Base-by-base conservation (phyloP, 2,797 vertebrate species). In the Tachyglossus aculeatus region DNA sequence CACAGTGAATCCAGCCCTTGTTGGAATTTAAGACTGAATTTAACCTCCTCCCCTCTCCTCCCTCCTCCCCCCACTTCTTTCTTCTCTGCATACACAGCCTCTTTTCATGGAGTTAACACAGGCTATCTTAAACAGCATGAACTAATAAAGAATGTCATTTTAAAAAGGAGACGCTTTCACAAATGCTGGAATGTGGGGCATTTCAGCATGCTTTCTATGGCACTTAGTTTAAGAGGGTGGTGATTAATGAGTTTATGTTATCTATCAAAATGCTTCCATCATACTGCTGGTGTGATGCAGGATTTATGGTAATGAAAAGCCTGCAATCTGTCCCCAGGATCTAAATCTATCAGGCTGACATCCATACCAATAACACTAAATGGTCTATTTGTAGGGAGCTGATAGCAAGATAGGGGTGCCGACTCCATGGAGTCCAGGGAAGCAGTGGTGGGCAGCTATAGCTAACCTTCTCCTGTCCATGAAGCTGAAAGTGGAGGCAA, bases 231-330 rank as follows among this genome's bases (percentile, higher is more conserved):
- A 81, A 84, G 53, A 86, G 29, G 55, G 69, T 21, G 13, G 66
- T 89, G 89, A 91, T 87, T 78, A 88, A 90, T 84, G 87, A 85
- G 67, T 87, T 87, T 83, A 40, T 74, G 50, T 87, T 88, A 90
- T 89, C 85, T 88, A 79, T 85, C 83, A 86, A 87, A 89, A 90
- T 76, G 60, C 74, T 88, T 86, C 82, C 78, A 65, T 79, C 71
- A 71, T 45, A 33, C 38, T 83, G 53, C 54, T 84, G 58, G 38
- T 77, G 54, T 55, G 61, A 72, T 45, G 61, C 0, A 33, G 77
- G 72, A 88, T 91, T 90, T 89, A 91, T 79, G 55, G 59, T 83
- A 78, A 88, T 85, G 85, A 82, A 88, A 91, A 88, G 64, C 67
- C 68, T 83, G 74, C 56, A 74, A 66, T 86, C 52, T 32, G 2